phyloP scores from a whole-genome alignment of 2,797 vertebrate genomes.

The Helicolenus hilgendorfi region DNA sequence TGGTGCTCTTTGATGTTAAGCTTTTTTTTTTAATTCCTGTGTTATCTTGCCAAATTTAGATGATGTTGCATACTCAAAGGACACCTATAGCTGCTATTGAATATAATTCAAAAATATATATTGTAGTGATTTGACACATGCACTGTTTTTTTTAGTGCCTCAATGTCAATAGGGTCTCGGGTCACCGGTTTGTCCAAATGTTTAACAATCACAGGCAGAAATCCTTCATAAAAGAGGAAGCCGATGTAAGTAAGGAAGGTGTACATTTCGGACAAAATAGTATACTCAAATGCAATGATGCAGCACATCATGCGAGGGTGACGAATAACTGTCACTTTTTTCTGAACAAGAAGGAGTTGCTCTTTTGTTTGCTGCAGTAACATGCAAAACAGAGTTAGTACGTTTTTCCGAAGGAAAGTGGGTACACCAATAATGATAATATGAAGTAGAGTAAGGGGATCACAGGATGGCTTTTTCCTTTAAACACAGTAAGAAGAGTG shows the following conservation, averaged over 20 bases:
- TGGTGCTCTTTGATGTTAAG: neutral
- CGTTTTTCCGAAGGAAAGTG: neutral
- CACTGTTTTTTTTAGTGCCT: neutral
- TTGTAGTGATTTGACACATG: neutral
- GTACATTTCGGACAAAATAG: neutral
- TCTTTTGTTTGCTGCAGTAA: neutral
- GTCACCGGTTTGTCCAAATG: neutral
- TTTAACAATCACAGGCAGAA: neutral
- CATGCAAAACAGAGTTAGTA: neutral
- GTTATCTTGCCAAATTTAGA: neutral
- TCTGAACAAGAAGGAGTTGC: neutral
- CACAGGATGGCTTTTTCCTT: neutral
- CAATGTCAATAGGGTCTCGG: neutral
- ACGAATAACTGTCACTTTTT: neutral
- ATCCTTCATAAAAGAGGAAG: constrained; percentile 9
- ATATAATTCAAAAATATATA: neutral
- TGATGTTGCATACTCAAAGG: neutral
- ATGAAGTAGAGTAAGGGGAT: neutral
- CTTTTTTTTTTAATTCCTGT: neutral
- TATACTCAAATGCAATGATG: neutral
- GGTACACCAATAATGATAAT: neutral
- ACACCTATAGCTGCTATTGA: neutral
- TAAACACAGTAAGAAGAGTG: neutral
- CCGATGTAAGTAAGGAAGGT: neutral
- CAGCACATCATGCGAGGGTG: neutral